Base-by-base conservation (phyloP, 2,797 vertebrate species). In the Lepilemur ruficaudatus region DNA sequence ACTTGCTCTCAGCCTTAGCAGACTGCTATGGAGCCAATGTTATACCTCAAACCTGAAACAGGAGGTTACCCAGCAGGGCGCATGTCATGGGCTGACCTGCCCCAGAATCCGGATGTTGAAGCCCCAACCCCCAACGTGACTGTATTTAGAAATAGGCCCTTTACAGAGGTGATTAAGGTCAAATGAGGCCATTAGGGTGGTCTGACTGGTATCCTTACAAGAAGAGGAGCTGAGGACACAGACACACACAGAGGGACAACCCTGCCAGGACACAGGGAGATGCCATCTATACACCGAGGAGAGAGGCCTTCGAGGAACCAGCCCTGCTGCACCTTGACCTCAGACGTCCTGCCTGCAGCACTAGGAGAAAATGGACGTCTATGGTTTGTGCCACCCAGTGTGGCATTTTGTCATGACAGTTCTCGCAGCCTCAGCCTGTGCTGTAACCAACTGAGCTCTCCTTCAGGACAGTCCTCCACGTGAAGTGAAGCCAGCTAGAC, bases 221-320 rank as follows among this genome's bases (percentile, higher is more conserved):
- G 35, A 87, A 59, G 69, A 61, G 38, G 50, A 20, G 73, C 32
- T 12, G 4, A 76, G 22, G 48, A 55, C 11, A 52, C 20, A 52
- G 48, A 52, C 48, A n/a, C 73, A 73, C 46, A 78, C 48, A 78
- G 20, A 78, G 6, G 12, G 4, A 14, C 2, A 12, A 14, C 48
- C 11, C 20, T 55, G 20, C 23, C 32, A 35, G 75, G 75, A 55
- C n/a, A 52, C 30, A 13, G 38, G n/a, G 28, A 61, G 70, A 10
- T 0, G 2, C 22, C 6, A 5, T 20, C 22, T 75, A 10, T 41
- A 30, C 1, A 7, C 12, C 9, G 17, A n/a, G 13, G 52, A 22
- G 7, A 46, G n/a, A 25, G 38, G 69, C 12, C 23, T 14, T 2
- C 7, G n/a, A 84, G 32, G 15, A 52, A 52, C 10, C 2, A 52